Percentiles rank a stretch among this genome's conserved stretches.
These are phyloP conservation scores for Branchinecta lindahli DNA, from an alignment of 1,140 invertebrate genomes.

Conservation along the genomic window DNA sequence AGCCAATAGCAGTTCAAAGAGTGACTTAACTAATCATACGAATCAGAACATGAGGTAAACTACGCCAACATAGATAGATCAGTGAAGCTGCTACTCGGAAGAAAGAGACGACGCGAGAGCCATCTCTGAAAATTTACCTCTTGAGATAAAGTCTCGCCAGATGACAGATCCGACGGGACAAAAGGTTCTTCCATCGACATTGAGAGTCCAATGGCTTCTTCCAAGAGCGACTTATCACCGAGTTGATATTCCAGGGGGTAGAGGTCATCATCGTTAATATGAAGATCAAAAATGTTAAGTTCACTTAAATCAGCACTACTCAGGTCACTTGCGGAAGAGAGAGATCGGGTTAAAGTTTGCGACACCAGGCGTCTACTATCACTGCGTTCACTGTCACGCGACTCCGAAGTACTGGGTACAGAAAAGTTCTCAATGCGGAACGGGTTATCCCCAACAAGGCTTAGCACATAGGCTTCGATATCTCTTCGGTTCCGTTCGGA, in stretches of 20 bases:
- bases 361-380: background rate
- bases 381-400: background rate
- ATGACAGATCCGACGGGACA: too few relatives aligned
- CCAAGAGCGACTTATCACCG: background rate
- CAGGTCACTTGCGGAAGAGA: background rate
- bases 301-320: conserved; percentile 2
- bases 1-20: too few relatives aligned
- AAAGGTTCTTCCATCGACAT: background rate
- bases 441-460: background rate
- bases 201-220: conserved; percentile 2
- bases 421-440: background rate
- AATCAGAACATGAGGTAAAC: too few relatives aligned
- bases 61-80: too few relatives aligned
- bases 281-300: background rate
- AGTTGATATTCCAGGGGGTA: conserved; percentile 3
- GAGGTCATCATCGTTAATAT: conserved; percentile 4
- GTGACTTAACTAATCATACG: too few relatives aligned
- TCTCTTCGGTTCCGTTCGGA: background rate
- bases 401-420: background rate
- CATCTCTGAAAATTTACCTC: too few relatives aligned
- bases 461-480: background rate
- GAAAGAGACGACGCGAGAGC: too few relatives aligned
- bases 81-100: too few relatives aligned
- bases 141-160: too few relatives aligned
- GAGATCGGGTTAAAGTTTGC: background rate